phyloP scores from a whole-genome alignment of 2,888 invertebrate species.

The Drosophila pseudotalamancana region DNA sequence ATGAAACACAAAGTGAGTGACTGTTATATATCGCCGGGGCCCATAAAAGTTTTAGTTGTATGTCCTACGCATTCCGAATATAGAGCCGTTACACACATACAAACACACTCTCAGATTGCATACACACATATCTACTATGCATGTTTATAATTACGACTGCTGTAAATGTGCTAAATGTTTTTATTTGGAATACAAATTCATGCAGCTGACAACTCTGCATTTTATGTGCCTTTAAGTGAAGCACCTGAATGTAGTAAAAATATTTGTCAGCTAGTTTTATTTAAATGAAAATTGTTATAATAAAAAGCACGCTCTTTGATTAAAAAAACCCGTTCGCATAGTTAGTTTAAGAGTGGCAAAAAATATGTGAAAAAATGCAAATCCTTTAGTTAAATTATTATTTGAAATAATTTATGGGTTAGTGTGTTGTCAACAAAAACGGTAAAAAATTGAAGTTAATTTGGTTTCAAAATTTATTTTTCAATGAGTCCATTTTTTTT shows the following conservation, averaged over 20 bases:
- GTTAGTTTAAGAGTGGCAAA: background rate
- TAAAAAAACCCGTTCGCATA: background rate
- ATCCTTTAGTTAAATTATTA: background rate
- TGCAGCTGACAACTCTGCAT: background rate
- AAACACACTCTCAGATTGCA: background rate
- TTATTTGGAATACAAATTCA: background rate
- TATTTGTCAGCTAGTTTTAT: background rate
- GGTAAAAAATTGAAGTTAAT: background rate
- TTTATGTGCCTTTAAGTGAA: background rate
- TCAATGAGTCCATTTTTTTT: too few relatives aligned
- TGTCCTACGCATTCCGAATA: slow-evolving; percentile 23
- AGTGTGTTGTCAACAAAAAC: too few relatives aligned
- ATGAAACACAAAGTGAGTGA: slow-evolving; percentile 38
- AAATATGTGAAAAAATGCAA: background rate
- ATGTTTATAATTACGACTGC: slow-evolving; percentile 36
- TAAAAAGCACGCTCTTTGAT: background rate
- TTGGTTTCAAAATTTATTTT: too few relatives aligned
- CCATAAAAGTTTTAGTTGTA: slow-evolving; percentile 66
- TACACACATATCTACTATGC: background rate
- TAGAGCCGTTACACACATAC: slow-evolving; percentile 32
- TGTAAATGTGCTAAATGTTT: background rate
- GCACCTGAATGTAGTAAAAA: background rate
- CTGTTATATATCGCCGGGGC: slow-evolving; percentile 51
- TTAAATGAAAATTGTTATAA: background rate
- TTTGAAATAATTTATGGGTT: background rate